Percentiles rank a stretch among this genome's conserved stretches.
Conservation (phyloP, 2,888 invertebrate genomes). For the Syritta pipiens region DNA sequence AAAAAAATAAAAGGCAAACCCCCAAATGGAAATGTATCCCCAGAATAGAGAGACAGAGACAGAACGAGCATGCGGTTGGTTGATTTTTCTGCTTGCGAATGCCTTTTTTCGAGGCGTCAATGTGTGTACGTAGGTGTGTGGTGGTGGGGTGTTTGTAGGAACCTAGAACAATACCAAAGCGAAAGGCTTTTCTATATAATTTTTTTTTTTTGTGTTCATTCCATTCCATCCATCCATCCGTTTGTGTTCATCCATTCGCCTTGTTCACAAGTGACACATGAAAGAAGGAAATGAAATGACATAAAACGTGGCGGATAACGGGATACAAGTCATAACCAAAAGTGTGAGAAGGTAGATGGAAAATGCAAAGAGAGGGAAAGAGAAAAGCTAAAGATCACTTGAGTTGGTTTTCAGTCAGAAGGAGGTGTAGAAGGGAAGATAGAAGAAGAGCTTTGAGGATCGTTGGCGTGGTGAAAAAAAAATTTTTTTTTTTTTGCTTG, state of each 20-base stretch:
- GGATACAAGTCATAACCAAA: slow-evolving; percentile 35
- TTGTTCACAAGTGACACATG: slow-evolving; percentile 29
- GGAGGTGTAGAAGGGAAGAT: not conserved
- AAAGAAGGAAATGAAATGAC: slow-evolving; percentile 47
- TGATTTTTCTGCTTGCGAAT: slow-evolving; percentile 17
- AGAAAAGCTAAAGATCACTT: not conserved
- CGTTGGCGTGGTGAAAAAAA: too few relatives aligned
- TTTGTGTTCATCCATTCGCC: not conserved
- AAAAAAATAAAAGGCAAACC: slow-evolving; percentile 31
- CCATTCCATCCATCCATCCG: not conserved
- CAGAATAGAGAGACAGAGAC: slow-evolving; percentile 27
- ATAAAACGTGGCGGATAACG: slow-evolving; percentile 64
- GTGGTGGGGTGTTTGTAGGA: slow-evolving; percentile 13
- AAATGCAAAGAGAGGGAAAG: not conserved
- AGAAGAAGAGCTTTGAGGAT: slow-evolving; percentile 45
- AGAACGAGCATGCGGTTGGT: slow-evolving; percentile 3
- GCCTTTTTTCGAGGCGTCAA: slow-evolving; percentile 22
- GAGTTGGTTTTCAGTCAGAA: not conserved
- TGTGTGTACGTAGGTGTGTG: slow-evolving; percentile 9
- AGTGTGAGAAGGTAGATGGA: slow-evolving; percentile 10
- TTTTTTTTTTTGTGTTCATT: slow-evolving; percentile 7
- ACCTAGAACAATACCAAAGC: slow-evolving; percentile 62
- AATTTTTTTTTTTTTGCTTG: not conserved
- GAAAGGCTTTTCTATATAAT: slow-evolving; percentile 40
- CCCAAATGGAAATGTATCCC: slow-evolving; percentile 51